Conservation (phyloP, 37 sponge, comb jelly and placozoan species). For the Axinella damicornis region DNA sequence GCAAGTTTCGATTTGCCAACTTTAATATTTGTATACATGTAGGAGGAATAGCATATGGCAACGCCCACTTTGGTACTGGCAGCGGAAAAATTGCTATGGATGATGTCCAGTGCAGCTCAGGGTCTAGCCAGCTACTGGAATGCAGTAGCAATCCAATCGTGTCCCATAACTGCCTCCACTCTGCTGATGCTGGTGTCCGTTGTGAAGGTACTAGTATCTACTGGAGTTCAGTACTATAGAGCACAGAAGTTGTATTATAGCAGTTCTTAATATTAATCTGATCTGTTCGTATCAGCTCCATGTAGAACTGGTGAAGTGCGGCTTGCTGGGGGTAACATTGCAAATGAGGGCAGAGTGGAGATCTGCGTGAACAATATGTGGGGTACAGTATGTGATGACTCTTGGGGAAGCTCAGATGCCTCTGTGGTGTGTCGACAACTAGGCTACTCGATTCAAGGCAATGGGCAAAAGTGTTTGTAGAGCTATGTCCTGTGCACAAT, state of each 20-base stretch:
- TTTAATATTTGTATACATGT: too few relatives aligned
- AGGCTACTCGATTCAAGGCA: neutral
- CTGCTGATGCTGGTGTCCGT: neutral
- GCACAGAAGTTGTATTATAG: too few relatives aligned
- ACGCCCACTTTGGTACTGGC: slow-evolving; percentile 7
- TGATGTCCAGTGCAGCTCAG: slow-evolving; percentile 9
- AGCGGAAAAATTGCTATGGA: neutral
- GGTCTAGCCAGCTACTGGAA: neutral
- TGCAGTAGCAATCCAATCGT: neutral
- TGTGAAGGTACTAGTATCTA: slow-evolving; percentile 14
- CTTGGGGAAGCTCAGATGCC: neutral
- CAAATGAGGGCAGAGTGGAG: slow-evolving; percentile 2
- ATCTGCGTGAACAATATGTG: slow-evolving; percentile 3
- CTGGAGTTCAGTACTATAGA: too few relatives aligned
- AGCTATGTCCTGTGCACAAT: too few relatives aligned
- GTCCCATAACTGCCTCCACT: neutral
- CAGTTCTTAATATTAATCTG: too few relatives aligned
- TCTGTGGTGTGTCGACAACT: slow-evolving; percentile 9
- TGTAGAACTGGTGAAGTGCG: slow-evolving; percentile 5
- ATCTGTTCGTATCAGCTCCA: neutral
- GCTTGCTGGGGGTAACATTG: neutral
- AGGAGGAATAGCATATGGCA: neutral
- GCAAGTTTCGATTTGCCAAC: too few relatives aligned
- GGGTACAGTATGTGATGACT: slow-evolving; percentile 8
- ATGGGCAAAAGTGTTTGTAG: too few relatives aligned